Evolutionary conservation across 2,888 invertebrate species (phyloP), one percentile per base, ranked within the genome.

Genomic region (Timema cristinae): DNA sequence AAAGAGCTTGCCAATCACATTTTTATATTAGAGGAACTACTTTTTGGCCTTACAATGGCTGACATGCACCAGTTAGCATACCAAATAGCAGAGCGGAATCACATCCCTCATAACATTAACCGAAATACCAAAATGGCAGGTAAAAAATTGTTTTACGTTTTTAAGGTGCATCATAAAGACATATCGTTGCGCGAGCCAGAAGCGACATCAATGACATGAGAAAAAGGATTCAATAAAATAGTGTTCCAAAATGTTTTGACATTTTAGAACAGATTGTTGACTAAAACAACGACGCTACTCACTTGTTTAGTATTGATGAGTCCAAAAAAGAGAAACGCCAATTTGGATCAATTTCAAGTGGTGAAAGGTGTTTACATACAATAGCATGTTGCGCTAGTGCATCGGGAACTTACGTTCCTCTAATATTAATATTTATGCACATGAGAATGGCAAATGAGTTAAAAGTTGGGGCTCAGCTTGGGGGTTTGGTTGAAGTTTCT

Each of bases 401-500:
- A 32, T 59, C 59, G n/a, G 59, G 0, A 13, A 6, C 15, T 8
- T 59, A 59, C 15, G 13, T 59, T n/a, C n/a, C 56, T 56, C 59
- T 32, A n/a, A 59, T 59, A n/a, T 59, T n/a, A 9, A 59, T 59
- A 13, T 59, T 54, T 59, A n/a, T 16, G 59, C 15, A 6, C 15
- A 11, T n/a, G 59, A 59, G 59, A 59, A 13, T n/a, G 59, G 59
- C 59, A 16, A 56, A 9, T 7, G 56, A 56, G 7, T 56, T 13
- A 11, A 56, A 56, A 56, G 4, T 7, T 56, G 7, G n/a, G 10
- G 56, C 56, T 5, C 56, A 52, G 15, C 59, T n/a, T 59, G 15
- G 15, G 15, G 9, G 59, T 59, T 59, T 59, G 32, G 59, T 59
- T n/a, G 59, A 59, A 59, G 59, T 59, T 15, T 59, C 59, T 8